phyloP scores from a whole-genome alignment of 2,888 invertebrate genomes.

The Lapara coniferarum region DNA sequence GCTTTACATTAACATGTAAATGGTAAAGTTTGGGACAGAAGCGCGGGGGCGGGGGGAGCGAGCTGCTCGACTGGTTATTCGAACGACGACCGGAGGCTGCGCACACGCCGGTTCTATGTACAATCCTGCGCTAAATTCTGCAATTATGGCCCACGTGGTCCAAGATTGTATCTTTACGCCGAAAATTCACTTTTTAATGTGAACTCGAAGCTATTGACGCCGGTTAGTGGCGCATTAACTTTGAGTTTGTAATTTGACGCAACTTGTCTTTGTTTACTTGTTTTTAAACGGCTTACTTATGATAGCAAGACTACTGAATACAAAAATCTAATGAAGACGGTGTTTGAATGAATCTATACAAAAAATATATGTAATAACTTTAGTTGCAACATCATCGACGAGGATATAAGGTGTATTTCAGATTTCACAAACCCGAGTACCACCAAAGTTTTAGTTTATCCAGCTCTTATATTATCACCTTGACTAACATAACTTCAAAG shows the following conservation, averaged over 20 bases:
- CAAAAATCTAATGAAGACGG: too few species aligned
- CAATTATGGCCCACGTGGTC: slow-evolving; percentile 64
- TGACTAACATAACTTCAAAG: too few species aligned
- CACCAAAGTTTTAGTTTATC: too few species aligned
- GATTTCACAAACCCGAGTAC: too few species aligned
- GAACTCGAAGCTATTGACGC: slow-evolving; percentile 37
- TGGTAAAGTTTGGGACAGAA: slow-evolving; percentile 64
- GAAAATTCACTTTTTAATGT: slow-evolving; percentile 48
- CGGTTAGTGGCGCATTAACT: slow-evolving; percentile 25
- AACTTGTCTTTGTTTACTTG: slow-evolving; percentile 7
- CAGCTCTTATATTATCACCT: too few species aligned
- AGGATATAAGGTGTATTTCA: too few species aligned
- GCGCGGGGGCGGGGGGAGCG: slow-evolving; percentile 63
- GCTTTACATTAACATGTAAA: slow-evolving; percentile 47
- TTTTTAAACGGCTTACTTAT: not conserved
- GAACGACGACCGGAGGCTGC: slow-evolving; percentile 82
- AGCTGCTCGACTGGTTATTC: slow-evolving; percentile 80
- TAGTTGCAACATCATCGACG: too few species aligned
- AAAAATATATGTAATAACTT: too few species aligned
- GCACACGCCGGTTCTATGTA: slow-evolving; percentile 68
- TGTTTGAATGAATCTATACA: too few species aligned
- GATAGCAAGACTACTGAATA: too few species aligned
- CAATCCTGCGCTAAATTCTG: slow-evolving; percentile 61
- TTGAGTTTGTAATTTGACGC: not conserved
- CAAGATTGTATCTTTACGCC: slow-evolving; percentile 47